Base-by-base conservation (phyloP, 1,140 invertebrate genomes). In the Drosophila lini region DNA sequence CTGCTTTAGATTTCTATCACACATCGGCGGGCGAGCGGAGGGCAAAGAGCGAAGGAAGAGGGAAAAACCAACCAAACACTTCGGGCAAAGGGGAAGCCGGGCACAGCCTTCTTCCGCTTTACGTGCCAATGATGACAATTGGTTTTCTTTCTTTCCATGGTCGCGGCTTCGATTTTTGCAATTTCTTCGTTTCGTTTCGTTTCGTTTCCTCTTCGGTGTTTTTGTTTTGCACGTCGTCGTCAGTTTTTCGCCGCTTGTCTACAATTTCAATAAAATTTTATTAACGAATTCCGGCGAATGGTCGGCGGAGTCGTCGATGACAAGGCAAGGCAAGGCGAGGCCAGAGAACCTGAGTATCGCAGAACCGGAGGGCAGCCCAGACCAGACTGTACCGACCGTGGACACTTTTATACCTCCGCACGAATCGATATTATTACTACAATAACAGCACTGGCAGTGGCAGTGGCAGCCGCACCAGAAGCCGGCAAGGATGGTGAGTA, bases 201-300 rank as follows among this genome's bases (percentile, higher is more conserved):
- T 61, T 62, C 42, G 50, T 50, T 65, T 81, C 60, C 59, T 52
- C 41, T 55, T 68, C 42, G 59, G 38, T 71, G 74, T 78, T 85
- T 81, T 89, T 89, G 80, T 89, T 89, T 89, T 89, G 81, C 80
- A 84, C 85, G 84, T 89, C 84, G 80, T 81, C 75, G 80, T 82
- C 83, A 86, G 84, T 88, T 89, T 88, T 89, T 88, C 84, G 85
- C 85, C 90, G 81, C 89, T 91, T 91, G 90, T 91, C 90, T 91
- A 91, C 90, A 90, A 91, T 91, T 91, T 91, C 90, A 91, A 91
- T 91, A 91, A 91, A 91, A 91, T 91, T 91, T 91, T 91, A 91
- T 91, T 91, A 91, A 91, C 90, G 90, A 91, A 91, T 91, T 91
- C 90, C 90, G 90, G 85, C 75, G 81, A 90, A 77, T 80, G 80